Conservation (phyloP, 2,797 vertebrate genomes). For the Nasua narica region DNA sequence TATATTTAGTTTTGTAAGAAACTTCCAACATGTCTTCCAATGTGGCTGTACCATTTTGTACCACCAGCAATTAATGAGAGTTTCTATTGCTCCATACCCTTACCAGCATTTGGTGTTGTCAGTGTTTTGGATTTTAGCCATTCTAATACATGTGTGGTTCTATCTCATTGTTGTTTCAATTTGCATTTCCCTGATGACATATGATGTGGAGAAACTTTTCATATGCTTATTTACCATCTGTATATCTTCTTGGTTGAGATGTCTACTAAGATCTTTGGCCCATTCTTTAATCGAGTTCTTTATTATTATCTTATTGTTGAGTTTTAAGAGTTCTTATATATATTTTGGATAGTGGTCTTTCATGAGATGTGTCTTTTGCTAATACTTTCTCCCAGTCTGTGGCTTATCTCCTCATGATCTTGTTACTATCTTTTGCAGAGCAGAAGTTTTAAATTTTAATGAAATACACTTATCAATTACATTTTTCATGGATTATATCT, state of each 20-base stretch:
- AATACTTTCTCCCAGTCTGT: background rate
- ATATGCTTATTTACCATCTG: background rate
- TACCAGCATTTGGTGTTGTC: no score
- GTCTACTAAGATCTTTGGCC: background rate
- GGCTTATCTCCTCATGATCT: background rate
- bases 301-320: background rate
- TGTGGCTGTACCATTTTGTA: background rate
- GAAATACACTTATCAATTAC: background rate
- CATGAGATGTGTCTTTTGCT: background rate
- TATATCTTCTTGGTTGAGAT: background rate
- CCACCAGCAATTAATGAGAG: background rate
- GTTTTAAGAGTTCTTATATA: background rate
- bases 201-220: background rate
- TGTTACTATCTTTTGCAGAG: background rate
- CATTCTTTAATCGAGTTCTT: background rate
- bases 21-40: background rate
- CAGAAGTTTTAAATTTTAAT: background rate
- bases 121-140: background rate
- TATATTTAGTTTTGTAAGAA: background rate
- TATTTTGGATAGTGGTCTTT: background rate
- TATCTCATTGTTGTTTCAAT: background rate
- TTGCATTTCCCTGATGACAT: background rate
- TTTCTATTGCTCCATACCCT: background rate
- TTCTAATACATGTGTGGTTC: no score
- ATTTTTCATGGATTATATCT: background rate